Evolutionary conservation across 2,797 vertebrate species (phyloP).

Genomic region (Merluccius polli): DNA sequence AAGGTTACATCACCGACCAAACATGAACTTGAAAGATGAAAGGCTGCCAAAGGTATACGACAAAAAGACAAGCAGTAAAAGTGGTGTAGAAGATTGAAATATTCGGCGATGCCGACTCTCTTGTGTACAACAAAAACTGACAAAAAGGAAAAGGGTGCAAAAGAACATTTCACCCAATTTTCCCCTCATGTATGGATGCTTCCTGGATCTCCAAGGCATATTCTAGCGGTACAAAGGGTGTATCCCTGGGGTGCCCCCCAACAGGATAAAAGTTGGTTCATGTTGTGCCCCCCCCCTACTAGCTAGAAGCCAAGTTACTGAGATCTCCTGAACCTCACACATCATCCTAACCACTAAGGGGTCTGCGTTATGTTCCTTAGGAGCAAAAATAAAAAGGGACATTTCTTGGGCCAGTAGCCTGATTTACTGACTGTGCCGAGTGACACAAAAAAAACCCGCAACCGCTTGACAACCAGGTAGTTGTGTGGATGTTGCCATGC

Average conservation of each 20-base stretch:
- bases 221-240: neutral
- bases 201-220: neutral
- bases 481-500: constrained; percentile 7
- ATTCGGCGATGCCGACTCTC: neutral
- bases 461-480: constrained; percentile 29
- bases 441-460: constrained; percentile 13
- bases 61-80: constrained; percentile 8
- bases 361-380: neutral
- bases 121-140: neutral
- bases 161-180: neutral
- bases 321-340: constrained; percentile 1
- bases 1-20: neutral
- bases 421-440: constrained; percentile 16
- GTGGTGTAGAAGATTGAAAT: neutral
- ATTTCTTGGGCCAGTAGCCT: neutral
- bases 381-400: neutral
- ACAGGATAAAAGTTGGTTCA: neutral
- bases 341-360: neutral
- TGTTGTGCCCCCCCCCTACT: neutral
- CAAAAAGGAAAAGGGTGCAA: neutral
- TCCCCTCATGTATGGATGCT: neutral
- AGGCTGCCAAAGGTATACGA: constrained; percentile 19
- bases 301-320: neutral
- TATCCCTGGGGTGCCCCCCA: neutral
- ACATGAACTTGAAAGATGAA: constrained; percentile 18